Percentiles rank a stretch among this genome's conserved stretches.
Evolutionary conservation across 1,140 invertebrate genomes (phyloP).

Genomic region (Campodea augens): DNA sequence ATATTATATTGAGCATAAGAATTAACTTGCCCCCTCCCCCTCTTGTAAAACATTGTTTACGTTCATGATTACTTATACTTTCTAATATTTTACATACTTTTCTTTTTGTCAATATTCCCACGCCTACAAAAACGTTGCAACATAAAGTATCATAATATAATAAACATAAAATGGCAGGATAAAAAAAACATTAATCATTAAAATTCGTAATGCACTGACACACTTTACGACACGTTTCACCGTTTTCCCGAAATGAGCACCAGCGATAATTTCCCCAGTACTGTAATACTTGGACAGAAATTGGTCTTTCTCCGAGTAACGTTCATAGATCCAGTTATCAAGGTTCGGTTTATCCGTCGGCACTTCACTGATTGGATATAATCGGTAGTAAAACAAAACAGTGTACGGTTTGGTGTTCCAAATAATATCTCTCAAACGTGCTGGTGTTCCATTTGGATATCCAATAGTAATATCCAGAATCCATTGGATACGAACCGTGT

Average conservation of each 20-base stretch:
- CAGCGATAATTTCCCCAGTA: constrained; percentile 18
- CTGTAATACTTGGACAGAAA: constrained; percentile 25
- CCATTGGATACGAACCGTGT: constrained; percentile 43
- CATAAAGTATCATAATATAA: background rate
- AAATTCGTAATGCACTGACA: constrained; percentile 11
- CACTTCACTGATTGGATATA: constrained; percentile 42
- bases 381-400: constrained; percentile 56
- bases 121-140: background rate
- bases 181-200: constrained; percentile 16
- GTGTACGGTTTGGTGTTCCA: constrained; percentile 46
- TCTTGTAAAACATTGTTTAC: too few species aligned
- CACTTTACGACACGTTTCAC: constrained; percentile 8
- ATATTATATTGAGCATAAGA: too few species aligned
- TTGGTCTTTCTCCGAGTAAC: constrained; percentile 25
- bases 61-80: too few species aligned
- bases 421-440: constrained; percentile 52
- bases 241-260: background rate
- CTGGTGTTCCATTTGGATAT: constrained; percentile 62
- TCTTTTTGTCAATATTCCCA: too few species aligned
- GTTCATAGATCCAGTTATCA: constrained; percentile 22
- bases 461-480: constrained; percentile 82
- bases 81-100: too few species aligned
- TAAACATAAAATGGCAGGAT: constrained; percentile 16
- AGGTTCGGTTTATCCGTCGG: constrained; percentile 19
- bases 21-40: too few species aligned